Evolutionary conservation across 2,888 invertebrate genomes (phyloP).

Genomic region (Chrysolina haemoptera): DNA sequence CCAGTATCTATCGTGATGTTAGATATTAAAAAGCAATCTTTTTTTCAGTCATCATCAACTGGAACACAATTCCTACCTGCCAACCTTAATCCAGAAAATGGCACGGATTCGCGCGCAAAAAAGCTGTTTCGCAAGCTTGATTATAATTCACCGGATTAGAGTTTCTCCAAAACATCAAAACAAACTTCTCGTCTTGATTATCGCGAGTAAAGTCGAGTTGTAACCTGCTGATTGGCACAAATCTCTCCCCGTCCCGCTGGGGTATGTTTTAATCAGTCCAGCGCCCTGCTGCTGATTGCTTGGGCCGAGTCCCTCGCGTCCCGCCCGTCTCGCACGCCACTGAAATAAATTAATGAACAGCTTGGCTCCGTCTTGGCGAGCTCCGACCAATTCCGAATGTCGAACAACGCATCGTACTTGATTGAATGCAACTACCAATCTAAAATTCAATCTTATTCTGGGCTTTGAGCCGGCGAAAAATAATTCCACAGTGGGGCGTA

Average conservation of each 20-base stretch:
- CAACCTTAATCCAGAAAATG: neutral
- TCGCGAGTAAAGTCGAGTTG: slow-evolving; percentile 33
- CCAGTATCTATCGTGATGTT: too few relatives aligned
- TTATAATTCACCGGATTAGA: slow-evolving; percentile 27
- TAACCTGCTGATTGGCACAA: slow-evolving; percentile 62
- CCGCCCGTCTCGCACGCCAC: slow-evolving; percentile 46
- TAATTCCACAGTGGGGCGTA: slow-evolving; percentile 21
- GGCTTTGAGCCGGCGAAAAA: slow-evolving; percentile 45
- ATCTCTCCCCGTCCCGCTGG: slow-evolving; percentile 60
- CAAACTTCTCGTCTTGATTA: slow-evolving; percentile 38
- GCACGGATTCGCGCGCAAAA: neutral
- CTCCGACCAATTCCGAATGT: slow-evolving; percentile 52
- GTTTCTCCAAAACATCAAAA: slow-evolving; percentile 29
- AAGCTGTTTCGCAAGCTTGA: slow-evolving; percentile 23
- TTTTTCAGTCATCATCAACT: neutral
- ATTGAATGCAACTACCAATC: slow-evolving; percentile 52
- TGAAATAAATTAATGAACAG: slow-evolving; percentile 56
- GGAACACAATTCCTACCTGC: neutral
- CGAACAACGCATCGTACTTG: slow-evolving; percentile 51
- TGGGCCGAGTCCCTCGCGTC: slow-evolving; percentile 62
- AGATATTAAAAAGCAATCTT: too few relatives aligned
- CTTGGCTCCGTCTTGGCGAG: slow-evolving; percentile 53
- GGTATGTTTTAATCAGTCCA: slow-evolving; percentile 49
- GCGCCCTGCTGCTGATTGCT: slow-evolving; percentile 50
- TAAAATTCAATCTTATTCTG: slow-evolving; percentile 52